These are phyloP conservation scores for Drymodes brunneopygia DNA, from an alignment of 2,113 vertebrate genomes.

Conservation along the genomic window DNA sequence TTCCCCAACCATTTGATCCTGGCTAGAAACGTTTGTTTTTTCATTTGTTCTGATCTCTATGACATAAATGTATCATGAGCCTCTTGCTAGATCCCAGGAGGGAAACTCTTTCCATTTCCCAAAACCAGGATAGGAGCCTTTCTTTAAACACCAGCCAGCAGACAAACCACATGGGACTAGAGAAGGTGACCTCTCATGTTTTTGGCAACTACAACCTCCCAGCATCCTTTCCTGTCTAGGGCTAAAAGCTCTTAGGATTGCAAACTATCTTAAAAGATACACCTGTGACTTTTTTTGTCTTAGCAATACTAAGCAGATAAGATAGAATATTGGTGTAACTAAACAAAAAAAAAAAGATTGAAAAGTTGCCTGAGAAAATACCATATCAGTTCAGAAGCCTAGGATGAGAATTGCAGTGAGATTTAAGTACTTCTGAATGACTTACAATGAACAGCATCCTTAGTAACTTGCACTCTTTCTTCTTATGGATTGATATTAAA, in stretches of 20 bases:
- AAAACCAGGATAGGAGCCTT: background rate
- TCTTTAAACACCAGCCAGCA: slow-evolving; percentile 7
- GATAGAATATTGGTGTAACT: background rate
- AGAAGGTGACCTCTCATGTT: background rate
- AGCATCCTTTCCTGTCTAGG: background rate
- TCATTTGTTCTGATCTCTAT: slow-evolving; percentile 4
- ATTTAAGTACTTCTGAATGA: background rate
- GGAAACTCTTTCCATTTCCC: background rate
- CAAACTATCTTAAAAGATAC: background rate
- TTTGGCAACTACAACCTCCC: background rate
- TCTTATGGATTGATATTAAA: background rate
- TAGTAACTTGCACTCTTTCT: background rate
- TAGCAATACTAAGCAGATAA: background rate
- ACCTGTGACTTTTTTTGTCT: background rate
- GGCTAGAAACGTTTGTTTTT: background rate
- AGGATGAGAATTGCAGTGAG: background rate
- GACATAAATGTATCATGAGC: background rate
- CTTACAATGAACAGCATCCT: background rate
- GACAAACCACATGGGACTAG: background rate
- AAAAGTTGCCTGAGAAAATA: background rate
- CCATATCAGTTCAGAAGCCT: rapidly evolving
- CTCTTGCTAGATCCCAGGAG: background rate
- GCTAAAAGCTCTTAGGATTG: background rate
- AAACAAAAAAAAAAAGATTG: background rate
- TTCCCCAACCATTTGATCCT: background rate